phyloP scores from a whole-genome alignment of 2,888 invertebrate species.

The Chrysomela aeneicollis region DNA sequence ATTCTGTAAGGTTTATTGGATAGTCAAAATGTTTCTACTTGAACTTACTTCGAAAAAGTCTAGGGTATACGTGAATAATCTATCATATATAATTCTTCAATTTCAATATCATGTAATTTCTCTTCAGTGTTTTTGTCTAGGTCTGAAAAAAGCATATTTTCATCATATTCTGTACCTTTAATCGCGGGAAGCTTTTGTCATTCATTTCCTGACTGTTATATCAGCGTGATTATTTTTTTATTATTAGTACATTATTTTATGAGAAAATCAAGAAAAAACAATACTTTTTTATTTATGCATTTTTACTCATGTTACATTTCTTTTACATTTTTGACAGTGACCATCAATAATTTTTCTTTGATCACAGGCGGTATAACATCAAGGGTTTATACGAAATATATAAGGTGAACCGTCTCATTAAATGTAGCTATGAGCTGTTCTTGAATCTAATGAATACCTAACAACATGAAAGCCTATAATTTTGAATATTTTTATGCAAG shows the following conservation, averaged over 20 bases:
- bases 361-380: background rate
- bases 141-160: background rate
- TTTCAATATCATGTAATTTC: background rate
- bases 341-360: background rate
- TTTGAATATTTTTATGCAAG: conserved; percentile 42
- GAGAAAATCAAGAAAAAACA: background rate
- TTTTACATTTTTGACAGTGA: background rate
- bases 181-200: conserved; percentile 12
- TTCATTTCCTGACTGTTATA: conserved; percentile 20
- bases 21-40: too few species aligned
- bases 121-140: background rate
- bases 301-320: conserved; percentile 11
- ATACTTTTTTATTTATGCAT: conserved; percentile 8
- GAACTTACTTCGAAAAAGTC: background rate
- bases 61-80: background rate
- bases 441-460: conserved; percentile 28
- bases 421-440: conserved; percentile 19
- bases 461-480: conserved; percentile 36
- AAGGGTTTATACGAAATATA: background rate
- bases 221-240: conserved; percentile 11
- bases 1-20: too few species aligned
- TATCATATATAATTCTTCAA: too few species aligned
- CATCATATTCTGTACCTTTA: background rate
- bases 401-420: conserved; percentile 2
- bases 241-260: conserved; percentile 15